phyloP scores from a whole-genome alignment of 2,797 vertebrate species.

The Melopsittacus undulatus region DNA sequence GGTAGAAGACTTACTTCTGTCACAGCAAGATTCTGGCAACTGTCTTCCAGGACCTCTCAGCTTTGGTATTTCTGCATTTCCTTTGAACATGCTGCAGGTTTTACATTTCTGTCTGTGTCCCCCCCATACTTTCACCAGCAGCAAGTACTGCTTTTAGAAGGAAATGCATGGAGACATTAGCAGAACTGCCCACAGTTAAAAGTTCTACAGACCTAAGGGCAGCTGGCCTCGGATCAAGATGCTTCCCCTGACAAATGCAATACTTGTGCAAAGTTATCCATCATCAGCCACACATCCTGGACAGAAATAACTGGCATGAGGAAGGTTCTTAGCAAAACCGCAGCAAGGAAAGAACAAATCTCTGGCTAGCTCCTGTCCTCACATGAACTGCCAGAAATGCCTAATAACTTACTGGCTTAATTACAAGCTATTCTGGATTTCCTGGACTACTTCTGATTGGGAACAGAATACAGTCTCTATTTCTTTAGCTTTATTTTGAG shows the following conservation, averaged over 20 bases:
- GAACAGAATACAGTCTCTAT: not conserved
- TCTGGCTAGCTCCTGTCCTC: not conserved
- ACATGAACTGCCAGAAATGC: not conserved
- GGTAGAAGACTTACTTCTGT: not conserved
- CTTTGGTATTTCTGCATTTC: not conserved
- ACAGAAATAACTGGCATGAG: not conserved
- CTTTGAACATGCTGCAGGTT: not conserved
- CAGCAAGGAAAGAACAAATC: not conserved
- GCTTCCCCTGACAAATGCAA: not conserved
- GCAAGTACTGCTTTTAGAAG: not conserved
- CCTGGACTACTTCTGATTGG: not conserved
- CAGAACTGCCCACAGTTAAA: not conserved
- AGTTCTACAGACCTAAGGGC: not conserved
- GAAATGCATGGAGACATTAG: fast-evolving
- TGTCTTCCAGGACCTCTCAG: not conserved
- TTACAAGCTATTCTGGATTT: not conserved
- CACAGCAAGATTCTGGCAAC: not conserved
- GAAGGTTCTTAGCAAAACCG: not conserved
- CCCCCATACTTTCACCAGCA: fast-evolving
- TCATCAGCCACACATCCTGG: not conserved
- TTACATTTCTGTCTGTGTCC: not conserved
- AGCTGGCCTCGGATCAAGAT: not conserved
- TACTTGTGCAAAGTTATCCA: not conserved
- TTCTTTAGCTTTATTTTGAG: not conserved
- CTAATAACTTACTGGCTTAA: slow-evolving; percentile 7